Percentiles rank a stretch among this genome's conserved stretches.
These are phyloP conservation scores for Pteruthius melanotis DNA, from an alignment of 2,113 vertebrate species.

Conservation along the genomic window DNA sequence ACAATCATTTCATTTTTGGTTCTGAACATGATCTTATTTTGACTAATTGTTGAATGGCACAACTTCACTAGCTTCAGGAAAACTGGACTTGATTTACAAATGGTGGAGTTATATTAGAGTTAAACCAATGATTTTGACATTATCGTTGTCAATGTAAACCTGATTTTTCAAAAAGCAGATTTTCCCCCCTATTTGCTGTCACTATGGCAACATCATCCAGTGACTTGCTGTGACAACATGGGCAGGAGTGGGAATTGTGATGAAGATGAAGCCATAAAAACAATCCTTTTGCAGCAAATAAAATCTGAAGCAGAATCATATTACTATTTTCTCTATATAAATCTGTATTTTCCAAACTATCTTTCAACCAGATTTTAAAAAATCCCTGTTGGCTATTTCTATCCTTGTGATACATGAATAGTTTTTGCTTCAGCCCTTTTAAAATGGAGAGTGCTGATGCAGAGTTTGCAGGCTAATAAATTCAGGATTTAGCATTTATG, in stretches of 20 bases:
- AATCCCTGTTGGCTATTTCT: neutral
- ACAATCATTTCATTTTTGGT: neutral
- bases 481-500: conserved; percentile 1
- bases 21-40: neutral
- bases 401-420: neutral
- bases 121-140: neutral
- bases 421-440: neutral
- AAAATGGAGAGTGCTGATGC: neutral
- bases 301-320: neutral
- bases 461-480: conserved; percentile 2
- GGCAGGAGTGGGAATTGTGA: neutral
- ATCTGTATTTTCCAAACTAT: neutral
- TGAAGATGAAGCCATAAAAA: neutral
- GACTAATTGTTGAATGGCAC: neutral
- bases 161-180: neutral
- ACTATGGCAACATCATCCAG: neutral
- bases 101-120: neutral
- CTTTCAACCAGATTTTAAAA: neutral
- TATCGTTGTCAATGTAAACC: neutral
- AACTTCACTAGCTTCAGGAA: neutral
- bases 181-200: neutral
- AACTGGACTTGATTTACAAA: neutral
- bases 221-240: neutral
- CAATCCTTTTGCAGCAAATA: neutral
- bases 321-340: neutral